Evolutionary conservation across 2,797 vertebrate species (phyloP), one percentile per base, ranked within the genome.

Genomic region (Atherinosoma microstoma): DNA sequence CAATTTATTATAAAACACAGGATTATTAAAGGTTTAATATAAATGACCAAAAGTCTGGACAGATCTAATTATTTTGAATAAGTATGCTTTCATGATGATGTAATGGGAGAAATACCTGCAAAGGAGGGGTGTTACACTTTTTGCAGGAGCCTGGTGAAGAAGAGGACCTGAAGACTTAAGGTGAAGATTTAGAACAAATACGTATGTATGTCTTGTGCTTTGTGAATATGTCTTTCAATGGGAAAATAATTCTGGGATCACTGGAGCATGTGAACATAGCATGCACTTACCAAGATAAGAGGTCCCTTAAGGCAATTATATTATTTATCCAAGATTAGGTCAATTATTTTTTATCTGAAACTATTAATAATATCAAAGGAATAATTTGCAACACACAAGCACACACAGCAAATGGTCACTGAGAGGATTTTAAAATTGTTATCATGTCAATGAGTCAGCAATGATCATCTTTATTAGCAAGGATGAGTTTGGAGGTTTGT

Each of bases 301-400:
- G 12, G 5, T 54, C 24, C 53, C 2, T 13, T 27, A 27, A 1
- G n/a, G 2, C 9, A 27, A 4, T 24, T 13, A 29, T 13, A 29
- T 54, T 29, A 29, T 54, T 11, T 29, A 24, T 29, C 24, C 11
- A 24, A 15, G 51, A 54, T 12, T 27, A 29, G 12, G 51, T 35
- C 22, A 62, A 38, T 81, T 53, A 45, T 65, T 64, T 64, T 11
- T 27, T 6, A 79, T 27, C 65, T 8, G 58, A 42, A 22, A 64
- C 59, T 27, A 68, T 82, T 34, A 63, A 53, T 38, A 67, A 57
- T 29, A 29, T 56, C 42, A 10, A 20, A 45, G 34, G 3, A 18
- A 36, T 38, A 6, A 27, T 29, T 57, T 56, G 22, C 0, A 20
- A 30, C 49, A 30, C 62, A 58, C n/a, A 38, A 4, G 24, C 34